Base-by-base conservation (phyloP, 2,797 vertebrate genomes). In the Alauda arvensis region DNA sequence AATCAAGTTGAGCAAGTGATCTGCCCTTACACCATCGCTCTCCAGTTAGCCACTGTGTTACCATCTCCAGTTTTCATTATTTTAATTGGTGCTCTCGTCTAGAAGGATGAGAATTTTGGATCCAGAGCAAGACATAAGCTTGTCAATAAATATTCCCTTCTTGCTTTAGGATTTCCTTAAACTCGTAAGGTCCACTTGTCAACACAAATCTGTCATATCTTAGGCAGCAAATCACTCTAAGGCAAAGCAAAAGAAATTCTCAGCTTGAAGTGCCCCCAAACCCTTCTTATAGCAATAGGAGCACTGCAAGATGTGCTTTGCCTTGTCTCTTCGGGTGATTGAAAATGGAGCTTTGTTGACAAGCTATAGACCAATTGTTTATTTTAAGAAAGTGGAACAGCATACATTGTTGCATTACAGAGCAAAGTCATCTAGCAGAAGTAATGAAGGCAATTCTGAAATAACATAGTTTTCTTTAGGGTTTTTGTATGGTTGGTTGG, bases 381-480 rank as follows among this genome's bases (percentile, higher is more conserved):
- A 94, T 93, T 93, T 95, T 92, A 89, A 85, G 89, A 90, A 93
- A 95, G 49, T 89, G 77, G 87, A 83, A 68, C 74, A 62, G 89
- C 88, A 69, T 89, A 55, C 68, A 67, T 48, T 61, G 76, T 31
- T 81, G 55, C 21, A 45, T 90, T 80, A 74, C 66, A 75, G 24
- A 70, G 33, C 70, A 80, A 77, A 92, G 55, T 70, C n/a, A 69
- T 59, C 70, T 55, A 61, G 52, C 77, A 88, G 86, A 92, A 94
- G 77, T 77, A 79, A 85, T 60, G 63, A 88, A 91, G 45, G 40
- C 80, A 87, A 20, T 77, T 85, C 26, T 70, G 75, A 88, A 86
- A 80, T 63, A 85, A 42, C 40, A 52, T 28, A 0, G 11, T 61
- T 85, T 62, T 20, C 63, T 66, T 90, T 5, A 12, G 12, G 5